Evolutionary conservation across 2,888 invertebrate genomes (phyloP).

Genomic region (Philereme vetulata): DNA sequence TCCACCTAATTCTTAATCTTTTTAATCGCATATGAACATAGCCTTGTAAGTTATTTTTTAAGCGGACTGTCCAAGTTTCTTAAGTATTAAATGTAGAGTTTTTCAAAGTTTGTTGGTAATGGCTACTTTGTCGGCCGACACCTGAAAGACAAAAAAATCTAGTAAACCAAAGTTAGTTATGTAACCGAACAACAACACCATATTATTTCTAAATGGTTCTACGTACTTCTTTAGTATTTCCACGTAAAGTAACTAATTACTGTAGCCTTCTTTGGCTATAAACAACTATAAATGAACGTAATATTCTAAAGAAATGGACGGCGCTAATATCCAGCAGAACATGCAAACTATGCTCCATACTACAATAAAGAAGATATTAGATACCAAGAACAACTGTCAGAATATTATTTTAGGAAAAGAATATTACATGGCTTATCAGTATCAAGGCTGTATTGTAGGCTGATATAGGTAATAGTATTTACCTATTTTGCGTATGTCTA

Average conservation of each 20-base stretch:
- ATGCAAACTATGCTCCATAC: background rate
- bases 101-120: too few relatives aligned
- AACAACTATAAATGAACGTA: slow-evolving; percentile 9
- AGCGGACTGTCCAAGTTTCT: too few relatives aligned
- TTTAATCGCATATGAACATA: too few relatives aligned
- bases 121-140: too few relatives aligned
- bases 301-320: slow-evolving; percentile 9
- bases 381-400: background rate
- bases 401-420: slow-evolving; percentile 1
- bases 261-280: too few relatives aligned
- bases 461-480: slow-evolving; percentile 4
- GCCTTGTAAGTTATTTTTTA: too few relatives aligned
- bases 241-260: too few relatives aligned
- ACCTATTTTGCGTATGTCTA: slow-evolving; percentile 7
- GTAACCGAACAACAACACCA: slow-evolving; percentile 9
- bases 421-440: slow-evolving; percentile 23
- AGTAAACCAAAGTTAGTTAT: too few relatives aligned
- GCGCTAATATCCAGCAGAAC: slow-evolving; percentile 1
- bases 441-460: slow-evolving; percentile 18
- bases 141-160: too few relatives aligned
- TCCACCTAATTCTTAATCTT: too few relatives aligned
- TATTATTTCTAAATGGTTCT: background rate
- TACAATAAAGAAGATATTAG: background rate
- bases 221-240: slow-evolving; percentile 10
- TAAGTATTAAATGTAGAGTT: too few relatives aligned